Percentiles rank a stretch among this genome's conserved stretches.
phyloP scores from a whole-genome alignment of 2,113 vertebrate genomes.

The Melanerpes formicivorus region DNA sequence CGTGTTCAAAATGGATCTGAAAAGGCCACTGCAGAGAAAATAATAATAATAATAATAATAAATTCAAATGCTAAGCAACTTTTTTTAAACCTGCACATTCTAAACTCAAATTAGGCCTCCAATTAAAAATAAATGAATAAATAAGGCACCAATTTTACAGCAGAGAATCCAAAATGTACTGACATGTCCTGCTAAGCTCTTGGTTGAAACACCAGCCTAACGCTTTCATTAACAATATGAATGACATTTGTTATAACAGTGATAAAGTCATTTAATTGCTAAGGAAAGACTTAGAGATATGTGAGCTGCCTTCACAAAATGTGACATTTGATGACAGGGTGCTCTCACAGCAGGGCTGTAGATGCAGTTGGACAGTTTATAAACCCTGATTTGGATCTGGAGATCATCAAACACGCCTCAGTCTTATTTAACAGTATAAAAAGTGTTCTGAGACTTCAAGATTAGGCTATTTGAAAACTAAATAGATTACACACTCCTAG shows the following conservation, averaged over 20 bases:
- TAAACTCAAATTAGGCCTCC: neutral
- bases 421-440: neutral
- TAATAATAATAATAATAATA: neutral
- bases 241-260: neutral
- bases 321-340: neutral
- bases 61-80: neutral
- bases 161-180: neutral
- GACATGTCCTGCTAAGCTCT: neutral
- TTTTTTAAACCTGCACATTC: neutral
- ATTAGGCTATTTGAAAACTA: neutral
- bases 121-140: neutral
- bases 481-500: neutral
- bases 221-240: neutral
- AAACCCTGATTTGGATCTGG: neutral
- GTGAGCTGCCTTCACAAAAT: neutral
- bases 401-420: neutral
- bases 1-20: neutral
- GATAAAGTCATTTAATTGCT: conserved; percentile 14
- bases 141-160: neutral
- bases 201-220: neutral
- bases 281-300: neutral
- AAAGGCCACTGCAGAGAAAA: neutral
- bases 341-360: neutral
- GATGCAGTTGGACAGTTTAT: neutral
- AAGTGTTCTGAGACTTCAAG: neutral